Evolutionary conservation across 2,113 vertebrate genomes (phyloP).

Genomic region (Mus pahari): DNA sequence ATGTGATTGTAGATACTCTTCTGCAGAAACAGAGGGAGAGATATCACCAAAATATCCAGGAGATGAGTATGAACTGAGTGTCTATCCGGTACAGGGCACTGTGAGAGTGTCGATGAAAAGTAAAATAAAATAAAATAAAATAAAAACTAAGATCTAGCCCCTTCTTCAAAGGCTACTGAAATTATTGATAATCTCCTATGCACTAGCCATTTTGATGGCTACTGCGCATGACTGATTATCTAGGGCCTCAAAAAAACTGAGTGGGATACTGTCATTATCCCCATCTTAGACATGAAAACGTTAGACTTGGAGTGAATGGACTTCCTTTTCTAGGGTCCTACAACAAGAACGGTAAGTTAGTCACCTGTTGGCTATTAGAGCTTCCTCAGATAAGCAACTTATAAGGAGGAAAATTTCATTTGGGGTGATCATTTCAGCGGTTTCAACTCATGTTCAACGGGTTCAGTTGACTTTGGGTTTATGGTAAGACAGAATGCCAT

Average conservation of each 20-base stretch:
- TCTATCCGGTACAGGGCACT: not conserved
- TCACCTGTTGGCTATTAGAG: too few species aligned
- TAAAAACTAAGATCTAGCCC: not conserved
- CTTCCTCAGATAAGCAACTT: not conserved
- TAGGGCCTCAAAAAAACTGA: not conserved
- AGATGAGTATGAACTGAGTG: not conserved
- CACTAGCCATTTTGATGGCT: not conserved
- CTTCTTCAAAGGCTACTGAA: not conserved
- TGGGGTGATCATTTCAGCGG: not conserved
- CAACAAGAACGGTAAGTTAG: not conserved
- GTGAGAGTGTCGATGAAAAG: not conserved
- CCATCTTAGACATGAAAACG: not conserved
- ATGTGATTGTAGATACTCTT: not conserved
- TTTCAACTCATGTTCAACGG: too few species aligned
- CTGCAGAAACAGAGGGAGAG: constrained; percentile 19
- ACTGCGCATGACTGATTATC: not conserved
- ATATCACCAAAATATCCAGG: not conserved
- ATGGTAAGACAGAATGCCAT: not conserved
- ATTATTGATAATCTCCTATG: not conserved
- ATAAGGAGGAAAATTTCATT: not conserved
- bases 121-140: not conserved
- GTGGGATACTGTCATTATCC: not conserved
- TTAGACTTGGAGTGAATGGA: not conserved
- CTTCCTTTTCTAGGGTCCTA: not conserved
- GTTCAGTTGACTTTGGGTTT: not conserved